Conservation (phyloP, 2,888 invertebrate species). For the Spodoptera littoralis region DNA sequence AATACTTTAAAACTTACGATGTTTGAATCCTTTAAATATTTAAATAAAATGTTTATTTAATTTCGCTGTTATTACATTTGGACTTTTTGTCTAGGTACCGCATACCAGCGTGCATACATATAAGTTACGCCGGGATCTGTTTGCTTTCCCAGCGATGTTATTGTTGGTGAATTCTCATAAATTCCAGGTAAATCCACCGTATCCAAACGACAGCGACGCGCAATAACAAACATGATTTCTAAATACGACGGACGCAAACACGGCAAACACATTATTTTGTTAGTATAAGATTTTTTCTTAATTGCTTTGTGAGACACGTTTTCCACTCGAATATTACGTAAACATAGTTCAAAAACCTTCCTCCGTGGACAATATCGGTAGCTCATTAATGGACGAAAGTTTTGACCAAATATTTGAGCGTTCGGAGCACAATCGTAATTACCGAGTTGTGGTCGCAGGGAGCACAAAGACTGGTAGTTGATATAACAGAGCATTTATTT, state of each 20-base stretch:
- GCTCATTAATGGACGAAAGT: conserved; percentile 87
- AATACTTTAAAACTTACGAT: conserved; percentile 11
- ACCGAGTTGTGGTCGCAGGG: conserved; percentile 70
- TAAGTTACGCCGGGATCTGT: conserved; percentile 59
- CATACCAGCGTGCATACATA: conserved; percentile 33
- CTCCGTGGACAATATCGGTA: conserved; percentile 78
- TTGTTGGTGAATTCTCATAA: conserved; percentile 79
- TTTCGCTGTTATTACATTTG: conserved; percentile 66
- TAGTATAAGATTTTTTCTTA: conserved; percentile 71
- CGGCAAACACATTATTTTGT: conserved; percentile 74
- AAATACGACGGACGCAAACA: conserved; percentile 74
- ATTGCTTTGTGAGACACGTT: conserved; percentile 75
- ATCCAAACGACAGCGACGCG: conserved; percentile 65
- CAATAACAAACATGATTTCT: conserved; percentile 78
- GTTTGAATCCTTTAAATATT: conserved; percentile 17
- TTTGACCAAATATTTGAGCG: conserved; percentile 85
- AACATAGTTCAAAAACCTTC: conserved; percentile 77
- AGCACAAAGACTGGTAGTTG: conserved; percentile 86
- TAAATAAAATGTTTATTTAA: conserved; percentile 63
- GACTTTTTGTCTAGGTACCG: conserved; percentile 55
- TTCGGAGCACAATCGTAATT: conserved; percentile 81
- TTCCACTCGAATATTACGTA: conserved; percentile 75
- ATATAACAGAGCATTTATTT: conserved; percentile 80
- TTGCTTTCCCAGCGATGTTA: conserved; percentile 81
- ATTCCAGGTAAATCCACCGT: conserved; percentile 76